Conservation (phyloP, 2,888 invertebrate genomes). For the Smittia aterrima region DNA sequence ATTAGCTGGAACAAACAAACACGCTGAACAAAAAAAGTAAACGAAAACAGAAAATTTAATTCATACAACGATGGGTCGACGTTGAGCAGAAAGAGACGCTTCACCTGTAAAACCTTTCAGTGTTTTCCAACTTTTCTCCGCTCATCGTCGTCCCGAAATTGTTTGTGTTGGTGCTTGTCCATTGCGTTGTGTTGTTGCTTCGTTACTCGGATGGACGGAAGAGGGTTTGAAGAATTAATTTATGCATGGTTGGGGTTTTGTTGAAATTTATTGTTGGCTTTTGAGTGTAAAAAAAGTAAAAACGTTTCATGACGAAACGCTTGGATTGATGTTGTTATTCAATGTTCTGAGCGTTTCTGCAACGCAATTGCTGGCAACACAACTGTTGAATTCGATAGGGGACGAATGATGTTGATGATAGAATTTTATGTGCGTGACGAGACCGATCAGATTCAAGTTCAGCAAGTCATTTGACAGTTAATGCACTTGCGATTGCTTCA, state of each 20-base stretch:
- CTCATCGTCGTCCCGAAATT: conserved; percentile 18
- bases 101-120: background rate
- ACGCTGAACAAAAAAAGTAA: conserved; percentile 26
- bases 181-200: background rate
- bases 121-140: background rate
- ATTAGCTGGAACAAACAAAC: conserved; percentile 25
- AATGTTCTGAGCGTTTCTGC: background rate
- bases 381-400: background rate
- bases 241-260: conserved; percentile 16
- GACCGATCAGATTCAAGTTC: too few species aligned
- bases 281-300: background rate
- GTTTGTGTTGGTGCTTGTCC: background rate
- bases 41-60: conserved; percentile 40
- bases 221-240: conserved; percentile 25
- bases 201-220: background rate
- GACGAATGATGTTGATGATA: background rate
- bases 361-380: background rate
- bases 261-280: background rate
- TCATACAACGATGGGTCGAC: conserved; percentile 17
- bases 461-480: too few species aligned
- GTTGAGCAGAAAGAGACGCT: background rate
- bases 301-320: background rate
- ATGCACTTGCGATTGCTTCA: too few species aligned
- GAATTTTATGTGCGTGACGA: background rate
- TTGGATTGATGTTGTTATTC: background rate